Percentiles rank a stretch among this genome's conserved stretches.
Evolutionary conservation across 2,113 vertebrate genomes (phyloP).

Genomic region (Pristiophorus japonicus): DNA sequence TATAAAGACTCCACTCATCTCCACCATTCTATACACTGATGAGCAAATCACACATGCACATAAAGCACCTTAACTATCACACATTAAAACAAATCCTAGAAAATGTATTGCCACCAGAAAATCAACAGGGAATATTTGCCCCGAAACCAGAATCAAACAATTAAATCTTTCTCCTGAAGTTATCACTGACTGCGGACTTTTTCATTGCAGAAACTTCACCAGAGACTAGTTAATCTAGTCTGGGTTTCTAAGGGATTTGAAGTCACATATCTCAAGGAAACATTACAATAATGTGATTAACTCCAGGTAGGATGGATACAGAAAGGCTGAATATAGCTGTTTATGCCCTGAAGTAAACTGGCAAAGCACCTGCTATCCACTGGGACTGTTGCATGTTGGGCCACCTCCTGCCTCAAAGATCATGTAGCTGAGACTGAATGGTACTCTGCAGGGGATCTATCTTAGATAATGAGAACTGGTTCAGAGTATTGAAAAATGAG

Average conservation of each 20-base stretch:
- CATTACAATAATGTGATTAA: constrained; percentile 6
- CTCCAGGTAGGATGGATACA: background rate
- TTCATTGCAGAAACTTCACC: background rate
- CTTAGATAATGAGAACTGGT: constrained; percentile 17
- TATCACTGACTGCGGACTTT: background rate
- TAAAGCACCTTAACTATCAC: background rate
- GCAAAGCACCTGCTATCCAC: background rate
- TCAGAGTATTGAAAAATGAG: background rate
- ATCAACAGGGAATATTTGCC: background rate
- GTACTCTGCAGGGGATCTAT: background rate
- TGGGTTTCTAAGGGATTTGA: background rate
- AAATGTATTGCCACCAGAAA: background rate
- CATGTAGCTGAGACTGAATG: background rate
- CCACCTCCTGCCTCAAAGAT: background rate
- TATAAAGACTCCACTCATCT: background rate
- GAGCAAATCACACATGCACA: background rate
- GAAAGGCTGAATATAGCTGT: background rate
- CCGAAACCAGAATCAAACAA: constrained; percentile 11
- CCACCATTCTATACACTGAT: background rate
- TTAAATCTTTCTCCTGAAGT: constrained; percentile 14
- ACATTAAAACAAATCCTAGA: background rate
- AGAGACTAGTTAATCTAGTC: background rate
- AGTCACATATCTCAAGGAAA: background rate
- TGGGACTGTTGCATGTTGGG: background rate
- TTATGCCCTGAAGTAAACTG: background rate